phyloP scores from a whole-genome alignment of 2,113 vertebrate genomes.

The Origma solitaria region DNA sequence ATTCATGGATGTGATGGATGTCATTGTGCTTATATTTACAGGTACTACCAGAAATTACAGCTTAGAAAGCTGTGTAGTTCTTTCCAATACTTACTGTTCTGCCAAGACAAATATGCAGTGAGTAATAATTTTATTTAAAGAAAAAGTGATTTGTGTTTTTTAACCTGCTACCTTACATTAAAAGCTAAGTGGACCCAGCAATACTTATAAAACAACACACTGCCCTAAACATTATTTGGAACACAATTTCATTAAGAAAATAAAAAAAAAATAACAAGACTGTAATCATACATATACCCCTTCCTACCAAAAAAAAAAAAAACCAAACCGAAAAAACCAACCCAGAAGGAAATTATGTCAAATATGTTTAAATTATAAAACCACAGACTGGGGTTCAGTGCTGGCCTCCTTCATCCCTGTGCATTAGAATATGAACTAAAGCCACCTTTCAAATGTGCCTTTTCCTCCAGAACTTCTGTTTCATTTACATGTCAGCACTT shows the following conservation, averaged over 20 bases:
- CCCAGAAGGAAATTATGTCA: background rate
- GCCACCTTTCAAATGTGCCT: background rate
- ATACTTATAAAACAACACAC: background rate
- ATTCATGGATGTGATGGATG: background rate
- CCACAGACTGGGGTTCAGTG: background rate
- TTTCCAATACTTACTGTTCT: background rate
- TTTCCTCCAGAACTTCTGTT: background rate
- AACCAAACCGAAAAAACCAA: too few relatives aligned
- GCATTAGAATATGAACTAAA: background rate
- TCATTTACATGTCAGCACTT: background rate
- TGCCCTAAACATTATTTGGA: background rate
- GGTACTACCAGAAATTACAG: background rate
- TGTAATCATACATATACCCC: background rate
- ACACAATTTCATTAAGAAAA: background rate
- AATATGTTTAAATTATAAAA: background rate
- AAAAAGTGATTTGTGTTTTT: background rate
- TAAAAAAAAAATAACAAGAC: background rate
- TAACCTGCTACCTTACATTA: background rate
- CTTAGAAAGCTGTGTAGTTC: background rate
- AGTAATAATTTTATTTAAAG: background rate
- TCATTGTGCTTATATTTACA: background rate
- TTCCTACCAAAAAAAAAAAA: background rate
- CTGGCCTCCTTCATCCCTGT: background rate
- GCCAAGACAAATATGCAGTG: background rate
- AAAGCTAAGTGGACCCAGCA: background rate